These are phyloP conservation scores for Girardinus metallicus DNA, from an alignment of 2,797 vertebrate species.

Conservation along the genomic window DNA sequence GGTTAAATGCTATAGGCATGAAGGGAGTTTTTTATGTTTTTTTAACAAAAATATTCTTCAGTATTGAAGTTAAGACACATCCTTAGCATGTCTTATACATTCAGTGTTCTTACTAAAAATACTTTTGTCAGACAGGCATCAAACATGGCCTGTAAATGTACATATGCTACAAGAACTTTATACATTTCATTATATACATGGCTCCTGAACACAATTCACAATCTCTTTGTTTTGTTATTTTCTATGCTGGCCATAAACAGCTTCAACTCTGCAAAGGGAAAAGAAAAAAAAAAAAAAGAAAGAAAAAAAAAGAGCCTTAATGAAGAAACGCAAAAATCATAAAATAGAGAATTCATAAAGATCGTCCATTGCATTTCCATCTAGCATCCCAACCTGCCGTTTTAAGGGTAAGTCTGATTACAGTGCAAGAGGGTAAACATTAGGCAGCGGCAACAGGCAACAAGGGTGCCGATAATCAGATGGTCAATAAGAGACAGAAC, in stretches of 20 bases:
- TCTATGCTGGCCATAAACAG: constrained; percentile 75
- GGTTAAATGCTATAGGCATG: constrained; percentile 70
- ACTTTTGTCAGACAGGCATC: constrained; percentile 88
- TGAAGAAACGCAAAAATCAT: constrained; percentile 53
- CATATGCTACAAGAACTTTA: constrained; percentile 96
- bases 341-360: constrained; percentile 69
- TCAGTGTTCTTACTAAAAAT: constrained; percentile 99
- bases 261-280: constrained; percentile 75
- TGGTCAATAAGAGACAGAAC: constrained; percentile 54
- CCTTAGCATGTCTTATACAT: constrained; percentile 88
- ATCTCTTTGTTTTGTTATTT: constrained; percentile 77
- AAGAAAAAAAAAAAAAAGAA: neutral
- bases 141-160: constrained; percentile 89
- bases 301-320: constrained; percentile 49
- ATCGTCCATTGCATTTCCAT: constrained; percentile 70
- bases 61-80: constrained; percentile 86
- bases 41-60: constrained; percentile 88
- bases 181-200: constrained; percentile 97
- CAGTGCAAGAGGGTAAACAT: constrained; percentile 76
- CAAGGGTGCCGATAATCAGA: constrained; percentile 60
- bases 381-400: constrained; percentile 70
- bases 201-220: constrained; percentile 82
- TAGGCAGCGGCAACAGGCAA: constrained; percentile 60
- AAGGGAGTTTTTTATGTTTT: constrained; percentile 64
- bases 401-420: constrained; percentile 63